phyloP scores from a whole-genome alignment of 1,140 invertebrate species.

The Neelides sp. region DNA sequence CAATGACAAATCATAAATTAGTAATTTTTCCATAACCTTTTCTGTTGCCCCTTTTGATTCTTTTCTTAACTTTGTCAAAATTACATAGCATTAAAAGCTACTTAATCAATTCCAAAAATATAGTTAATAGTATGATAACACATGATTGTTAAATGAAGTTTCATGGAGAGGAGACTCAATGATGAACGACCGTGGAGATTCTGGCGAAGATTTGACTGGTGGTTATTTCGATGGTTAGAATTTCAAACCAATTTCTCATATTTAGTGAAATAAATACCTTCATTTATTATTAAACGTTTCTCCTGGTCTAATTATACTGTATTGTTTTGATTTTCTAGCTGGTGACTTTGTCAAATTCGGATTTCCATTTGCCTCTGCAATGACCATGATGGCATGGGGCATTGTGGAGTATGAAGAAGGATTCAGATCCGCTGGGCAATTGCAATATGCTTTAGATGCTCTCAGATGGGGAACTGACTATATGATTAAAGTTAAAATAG shows the following conservation, averaged over 20 bases:
- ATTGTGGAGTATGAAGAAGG: constrained; percentile 34
- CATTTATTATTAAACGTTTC: too few species aligned
- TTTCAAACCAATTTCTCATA: background rate
- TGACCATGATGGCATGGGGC: constrained; percentile 37
- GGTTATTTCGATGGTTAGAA: constrained; percentile 38
- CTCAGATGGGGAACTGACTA: constrained; percentile 38
- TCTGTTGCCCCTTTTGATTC: too few species aligned
- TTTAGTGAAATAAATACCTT: too few species aligned
- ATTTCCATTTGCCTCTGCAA: constrained; percentile 37
- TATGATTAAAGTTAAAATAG: constrained; percentile 34
- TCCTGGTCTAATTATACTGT: background rate
- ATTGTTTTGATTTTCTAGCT: constrained; percentile 31
- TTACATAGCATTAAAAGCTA: too few species aligned
- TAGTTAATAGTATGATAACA: too few species aligned
- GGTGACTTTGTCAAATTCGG: constrained; percentile 40
- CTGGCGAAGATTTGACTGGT: constrained; percentile 35
- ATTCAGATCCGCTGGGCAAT: constrained; percentile 31
- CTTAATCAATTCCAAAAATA: too few species aligned
- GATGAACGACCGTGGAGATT: constrained; percentile 33
- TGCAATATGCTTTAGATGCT: constrained; percentile 31
- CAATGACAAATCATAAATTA: too few species aligned
- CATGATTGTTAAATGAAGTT: too few species aligned
- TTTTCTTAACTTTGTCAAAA: too few species aligned
- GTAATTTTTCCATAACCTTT: too few species aligned
- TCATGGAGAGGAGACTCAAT: constrained; percentile 35